phyloP scores from a whole-genome alignment of 1,140 invertebrate species.

The Ridgeia piscesae region DNA sequence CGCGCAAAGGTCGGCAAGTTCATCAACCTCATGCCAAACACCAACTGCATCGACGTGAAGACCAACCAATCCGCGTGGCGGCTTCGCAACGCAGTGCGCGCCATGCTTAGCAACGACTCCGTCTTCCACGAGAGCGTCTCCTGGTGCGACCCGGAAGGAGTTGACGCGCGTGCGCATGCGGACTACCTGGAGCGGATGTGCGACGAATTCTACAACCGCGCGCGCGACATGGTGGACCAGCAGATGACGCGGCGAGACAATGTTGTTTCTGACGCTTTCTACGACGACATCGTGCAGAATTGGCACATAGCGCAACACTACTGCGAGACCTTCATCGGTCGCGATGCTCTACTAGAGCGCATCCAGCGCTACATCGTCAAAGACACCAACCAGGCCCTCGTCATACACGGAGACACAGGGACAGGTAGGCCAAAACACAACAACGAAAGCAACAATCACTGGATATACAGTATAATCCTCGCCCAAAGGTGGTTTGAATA shows the following conservation, averaged over 20 bases:
- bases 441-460: too few species aligned
- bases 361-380: neutral
- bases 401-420: neutral
- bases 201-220: neutral
- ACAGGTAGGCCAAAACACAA: neutral
- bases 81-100: neutral
- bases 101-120: neutral
- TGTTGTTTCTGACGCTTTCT: neutral
- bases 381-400: neutral
- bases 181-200: constrained; percentile 16
- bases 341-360: constrained; percentile 28
- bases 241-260: neutral
- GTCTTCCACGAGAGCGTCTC: neutral
- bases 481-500: too few species aligned
- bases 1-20: neutral
- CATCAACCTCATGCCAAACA: neutral
- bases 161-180: neutral
- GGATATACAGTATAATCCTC: too few species aligned
- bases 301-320: constrained; percentile 33
- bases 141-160: neutral
- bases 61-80: neutral
- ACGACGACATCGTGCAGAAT: constrained; percentile 31
- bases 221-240: neutral
- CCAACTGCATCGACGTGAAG: neutral
- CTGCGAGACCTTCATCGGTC: constrained; percentile 28